Base-by-base conservation (phyloP, 30 jellyfish, hydroid and myxozoan species). In the Nemopilema nomurai region DNA sequence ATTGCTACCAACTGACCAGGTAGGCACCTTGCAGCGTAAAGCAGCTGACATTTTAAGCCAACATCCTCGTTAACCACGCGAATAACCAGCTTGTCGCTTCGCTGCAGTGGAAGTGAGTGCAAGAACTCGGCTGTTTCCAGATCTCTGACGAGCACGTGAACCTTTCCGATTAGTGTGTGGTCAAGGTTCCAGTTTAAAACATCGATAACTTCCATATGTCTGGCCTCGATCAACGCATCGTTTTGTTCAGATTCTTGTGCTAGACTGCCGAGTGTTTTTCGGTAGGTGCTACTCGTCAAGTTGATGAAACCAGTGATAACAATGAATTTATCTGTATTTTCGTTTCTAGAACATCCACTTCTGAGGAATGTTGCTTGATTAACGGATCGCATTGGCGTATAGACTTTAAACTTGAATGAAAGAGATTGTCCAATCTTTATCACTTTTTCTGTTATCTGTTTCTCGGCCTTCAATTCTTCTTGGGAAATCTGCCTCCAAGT, bases 191-290 rank as follows among this genome's bases (percentile, higher is more conserved):
- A 18, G 71, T 79, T 80, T 70, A 79, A 50, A 1, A 49, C 80
- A 32, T 63, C 51, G 41, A 63, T 28, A 28, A 79, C 72, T 28
- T 79, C 89, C 89, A 63, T 79, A 3, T 1, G 80, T 52, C 89
- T 79, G 32, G 71, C 79, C 28, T 79, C 52, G 1, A 79, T 33
- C 70, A 7, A 8, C 16, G 71, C 70, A 4, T 73, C 25, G 31
- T 50, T 66, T 26, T 13, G 41, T 9, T 79, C 52, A 53, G 19
- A 50, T 49, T 8, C 66, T 1, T 25, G 27, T 0, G 27, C 26
- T 24, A 67, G 89, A 27, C 20, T 67, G 4, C 86, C 86, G 21
- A 76, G 75, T 0, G 18, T 53, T 29, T 76, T 51, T 1, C 86
- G 76, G 20, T 76, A 76, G 7, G 75, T 19, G 64, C 51, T 51